These are phyloP conservation scores for Cristatella mucedo DNA, from an alignment of 2,888 invertebrate genomes.

Conservation along the genomic window DNA sequence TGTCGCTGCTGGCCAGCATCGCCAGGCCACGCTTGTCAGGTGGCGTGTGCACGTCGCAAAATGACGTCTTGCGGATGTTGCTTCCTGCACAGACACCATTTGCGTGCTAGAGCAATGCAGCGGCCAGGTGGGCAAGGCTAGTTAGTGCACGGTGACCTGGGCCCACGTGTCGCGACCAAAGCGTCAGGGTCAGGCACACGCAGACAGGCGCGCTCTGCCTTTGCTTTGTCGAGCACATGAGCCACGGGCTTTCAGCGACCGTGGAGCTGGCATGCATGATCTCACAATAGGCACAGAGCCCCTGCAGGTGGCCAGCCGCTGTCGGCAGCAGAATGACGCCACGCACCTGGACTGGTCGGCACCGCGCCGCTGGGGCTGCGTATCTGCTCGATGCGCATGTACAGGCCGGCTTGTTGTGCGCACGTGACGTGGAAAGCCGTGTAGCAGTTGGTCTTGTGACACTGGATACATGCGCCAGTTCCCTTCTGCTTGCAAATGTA, in stretches of 20 bases:
- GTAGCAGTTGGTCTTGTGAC: slow-evolving; percentile 86
- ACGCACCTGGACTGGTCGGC: slow-evolving; percentile 24
- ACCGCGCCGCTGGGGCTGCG: slow-evolving; percentile 18
- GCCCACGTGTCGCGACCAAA: too few species aligned
- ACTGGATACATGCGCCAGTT: slow-evolving; percentile 92
- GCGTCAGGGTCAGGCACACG: too few species aligned
- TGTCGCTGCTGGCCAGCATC: slow-evolving; percentile 20
- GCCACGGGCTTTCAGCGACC: too few species aligned
- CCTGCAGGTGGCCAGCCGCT: too few species aligned
- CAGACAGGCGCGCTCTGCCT: too few species aligned
- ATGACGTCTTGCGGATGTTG: slow-evolving; percentile 71
- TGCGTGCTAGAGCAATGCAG: slow-evolving; percentile 45
- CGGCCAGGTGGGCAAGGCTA: too few species aligned
- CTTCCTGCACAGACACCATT: not conserved
- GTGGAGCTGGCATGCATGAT: too few species aligned
- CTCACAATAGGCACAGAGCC: too few species aligned
- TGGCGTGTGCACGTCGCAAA: slow-evolving; percentile 83
- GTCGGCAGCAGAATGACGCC: too few species aligned
- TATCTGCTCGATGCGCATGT: slow-evolving; percentile 73
- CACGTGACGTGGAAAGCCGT: slow-evolving; percentile 98
- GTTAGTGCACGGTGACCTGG: too few species aligned
- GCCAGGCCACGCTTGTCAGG: slow-evolving; percentile 38
- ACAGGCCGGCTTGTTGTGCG: slow-evolving; percentile 74
- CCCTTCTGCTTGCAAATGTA: slow-evolving; percentile 62
- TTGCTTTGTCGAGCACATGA: too few species aligned